Conservation (phyloP, 2,113 vertebrate species). For the Propithecus coquereli region DNA sequence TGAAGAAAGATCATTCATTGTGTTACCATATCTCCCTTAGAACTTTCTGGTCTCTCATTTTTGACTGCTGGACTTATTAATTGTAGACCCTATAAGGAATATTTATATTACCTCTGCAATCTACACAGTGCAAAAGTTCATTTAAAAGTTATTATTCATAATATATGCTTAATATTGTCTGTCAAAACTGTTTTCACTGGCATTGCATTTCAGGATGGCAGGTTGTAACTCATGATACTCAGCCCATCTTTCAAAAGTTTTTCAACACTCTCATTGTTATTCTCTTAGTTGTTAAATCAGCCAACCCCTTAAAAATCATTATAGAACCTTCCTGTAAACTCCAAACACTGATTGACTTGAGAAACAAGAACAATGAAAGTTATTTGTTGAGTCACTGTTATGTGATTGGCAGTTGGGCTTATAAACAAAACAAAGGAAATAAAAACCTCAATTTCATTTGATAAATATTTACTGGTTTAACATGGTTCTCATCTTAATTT, state of each 20-base stretch:
- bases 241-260: neutral
- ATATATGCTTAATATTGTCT: neutral
- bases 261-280: neutral
- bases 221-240: neutral
- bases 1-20: neutral
- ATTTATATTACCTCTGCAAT: neutral
- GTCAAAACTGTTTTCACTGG: neutral
- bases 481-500: conserved; percentile 23
- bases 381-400: conserved; percentile 7
- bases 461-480: conserved; percentile 42
- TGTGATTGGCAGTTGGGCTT: neutral
- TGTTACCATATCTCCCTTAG: neutral
- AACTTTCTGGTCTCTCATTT: neutral
- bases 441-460: conserved; percentile 6
- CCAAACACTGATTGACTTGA: neutral
- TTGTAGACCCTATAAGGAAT: neutral
- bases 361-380: neutral
- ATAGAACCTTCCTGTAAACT: neutral
- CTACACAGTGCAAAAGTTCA: neutral
- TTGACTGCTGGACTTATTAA: neutral
- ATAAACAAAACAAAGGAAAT: conserved; percentile 20
- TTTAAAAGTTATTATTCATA: neutral
- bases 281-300: neutral
- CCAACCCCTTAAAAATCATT: neutral
- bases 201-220: neutral